Conservation (phyloP, 2,888 invertebrate genomes). For the Cantharis nigra region DNA sequence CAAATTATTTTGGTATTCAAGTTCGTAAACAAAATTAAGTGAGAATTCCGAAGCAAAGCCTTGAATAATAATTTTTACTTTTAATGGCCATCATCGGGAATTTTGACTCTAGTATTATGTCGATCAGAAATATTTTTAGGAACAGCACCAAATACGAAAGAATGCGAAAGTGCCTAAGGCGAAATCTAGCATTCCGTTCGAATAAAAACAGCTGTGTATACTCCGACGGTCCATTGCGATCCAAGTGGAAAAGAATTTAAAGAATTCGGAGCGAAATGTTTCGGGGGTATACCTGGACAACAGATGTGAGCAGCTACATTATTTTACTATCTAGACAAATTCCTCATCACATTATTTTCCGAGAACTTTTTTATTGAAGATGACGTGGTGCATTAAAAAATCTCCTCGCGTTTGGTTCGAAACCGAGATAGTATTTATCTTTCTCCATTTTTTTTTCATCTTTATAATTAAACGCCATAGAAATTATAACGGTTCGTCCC, state of each 20-base stretch:
- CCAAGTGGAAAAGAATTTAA: background rate
- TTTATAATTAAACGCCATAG: background rate
- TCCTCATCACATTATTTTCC: background rate
- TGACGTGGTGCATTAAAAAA: background rate
- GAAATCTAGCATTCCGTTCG: background rate
- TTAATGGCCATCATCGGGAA: background rate
- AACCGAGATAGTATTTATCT: background rate
- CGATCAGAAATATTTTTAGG: background rate
- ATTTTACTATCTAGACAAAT: background rate
- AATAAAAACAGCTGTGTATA: background rate
- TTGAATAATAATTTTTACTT: slow-evolving; percentile 1
- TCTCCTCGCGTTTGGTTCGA: background rate
- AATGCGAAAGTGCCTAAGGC: background rate
- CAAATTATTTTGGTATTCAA: slow-evolving; percentile 3
- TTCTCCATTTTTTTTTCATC: background rate
- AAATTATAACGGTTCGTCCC: slow-evolving; percentile 1
- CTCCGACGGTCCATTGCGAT: slow-evolving; percentile 1
- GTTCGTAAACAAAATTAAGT: background rate
- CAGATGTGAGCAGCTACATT: background rate
- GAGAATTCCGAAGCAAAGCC: slow-evolving; percentile 1
- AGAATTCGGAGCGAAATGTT: background rate
- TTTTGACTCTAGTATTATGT: background rate
- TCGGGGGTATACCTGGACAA: background rate
- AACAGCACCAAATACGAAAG: background rate
- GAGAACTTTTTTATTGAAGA: background rate